phyloP scores from a whole-genome alignment of 2,797 vertebrate species.

The Anas bahamensis region DNA sequence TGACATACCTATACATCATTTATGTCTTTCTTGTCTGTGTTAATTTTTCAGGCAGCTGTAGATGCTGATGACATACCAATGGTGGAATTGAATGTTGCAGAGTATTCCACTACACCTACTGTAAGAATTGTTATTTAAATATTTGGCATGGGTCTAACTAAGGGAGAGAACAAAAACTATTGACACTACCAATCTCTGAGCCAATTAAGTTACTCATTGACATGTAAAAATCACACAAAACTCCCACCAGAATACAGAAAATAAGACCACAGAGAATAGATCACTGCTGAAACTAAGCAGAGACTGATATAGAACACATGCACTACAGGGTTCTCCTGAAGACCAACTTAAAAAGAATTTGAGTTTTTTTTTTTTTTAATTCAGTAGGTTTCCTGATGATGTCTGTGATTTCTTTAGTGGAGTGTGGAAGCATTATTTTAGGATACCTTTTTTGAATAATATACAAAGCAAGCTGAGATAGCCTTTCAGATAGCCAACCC shows the following conservation, averaged over 20 bases:
- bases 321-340: neutral
- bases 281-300: neutral
- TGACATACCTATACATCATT: neutral
- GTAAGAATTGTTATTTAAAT: slow-evolving; percentile 73
- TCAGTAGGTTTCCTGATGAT: neutral
- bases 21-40: neutral
- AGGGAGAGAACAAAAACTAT: neutral
- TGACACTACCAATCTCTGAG: neutral
- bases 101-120: slow-evolving; percentile 51
- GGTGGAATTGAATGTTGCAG: slow-evolving; percentile 76
- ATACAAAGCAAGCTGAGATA: neutral
- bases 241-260: neutral
- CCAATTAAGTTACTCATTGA: neutral
- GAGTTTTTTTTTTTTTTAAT: neutral
- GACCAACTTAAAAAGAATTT: neutral
- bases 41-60: slow-evolving; percentile 75
- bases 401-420: neutral
- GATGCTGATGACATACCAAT: slow-evolving; percentile 83
- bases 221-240: neutral
- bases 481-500: neutral
- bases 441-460: neutral
- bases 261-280: neutral
- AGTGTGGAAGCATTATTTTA: neutral
- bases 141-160: neutral
- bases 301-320: neutral